Evolutionary conservation across 1,140 invertebrate species (phyloP).

Genomic region (Drosophila funebris): DNA sequence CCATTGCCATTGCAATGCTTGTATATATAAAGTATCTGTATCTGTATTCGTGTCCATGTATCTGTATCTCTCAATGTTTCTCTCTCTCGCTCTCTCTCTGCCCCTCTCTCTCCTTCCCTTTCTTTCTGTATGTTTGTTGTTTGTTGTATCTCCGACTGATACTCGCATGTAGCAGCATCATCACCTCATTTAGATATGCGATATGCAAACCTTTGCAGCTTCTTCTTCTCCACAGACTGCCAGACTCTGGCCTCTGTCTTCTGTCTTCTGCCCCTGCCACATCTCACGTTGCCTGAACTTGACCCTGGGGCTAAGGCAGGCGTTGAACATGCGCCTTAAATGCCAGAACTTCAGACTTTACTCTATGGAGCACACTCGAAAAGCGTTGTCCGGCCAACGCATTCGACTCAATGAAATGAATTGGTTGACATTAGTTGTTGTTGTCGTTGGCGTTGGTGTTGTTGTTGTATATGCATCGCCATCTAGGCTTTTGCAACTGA

Average conservation of each 20-base stretch:
- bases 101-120: not conserved
- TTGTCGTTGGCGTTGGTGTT: constrained; percentile 21
- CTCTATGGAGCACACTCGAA: constrained; percentile 21
- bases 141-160: constrained; percentile 69
- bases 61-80: constrained; percentile 16
- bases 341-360: constrained; percentile 49
- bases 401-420: constrained; percentile 80
- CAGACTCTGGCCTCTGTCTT: not conserved
- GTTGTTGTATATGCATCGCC: constrained; percentile 24
- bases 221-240: constrained; percentile 22
- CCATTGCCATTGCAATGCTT: constrained; percentile 28
- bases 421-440: constrained; percentile 75
- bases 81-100: constrained; percentile 25
- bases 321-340: constrained; percentile 76
- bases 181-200: constrained; percentile 81
- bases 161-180: constrained; percentile 72
- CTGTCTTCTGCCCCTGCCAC: constrained; percentile 7
- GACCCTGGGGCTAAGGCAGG: constrained; percentile 75
- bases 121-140: constrained; percentile 48
- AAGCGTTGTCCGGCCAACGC: constrained; percentile 61
- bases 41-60: not conserved
- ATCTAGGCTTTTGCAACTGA: constrained; percentile 50
- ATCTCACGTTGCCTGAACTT: constrained; percentile 60
- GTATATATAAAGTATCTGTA: not conserved
- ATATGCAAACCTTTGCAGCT: constrained; percentile 75